Percentiles rank a stretch among this genome's conserved stretches.
Evolutionary conservation across 2,797 vertebrate genomes (phyloP).

Genomic region (Zalophus californianus): DNA sequence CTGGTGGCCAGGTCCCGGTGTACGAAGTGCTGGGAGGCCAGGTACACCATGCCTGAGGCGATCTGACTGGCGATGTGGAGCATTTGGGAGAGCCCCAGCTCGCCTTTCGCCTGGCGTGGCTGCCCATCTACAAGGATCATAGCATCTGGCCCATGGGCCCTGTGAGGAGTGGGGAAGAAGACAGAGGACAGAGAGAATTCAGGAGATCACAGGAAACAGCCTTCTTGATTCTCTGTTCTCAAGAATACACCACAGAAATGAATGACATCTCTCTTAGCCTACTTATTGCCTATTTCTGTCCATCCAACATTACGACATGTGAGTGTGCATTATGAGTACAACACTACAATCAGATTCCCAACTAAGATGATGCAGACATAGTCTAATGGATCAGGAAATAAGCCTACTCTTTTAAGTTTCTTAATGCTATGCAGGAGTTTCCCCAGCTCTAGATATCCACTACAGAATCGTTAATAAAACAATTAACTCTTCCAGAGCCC

Average conservation of each 20-base stretch:
- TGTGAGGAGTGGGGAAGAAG: conserved; percentile 75
- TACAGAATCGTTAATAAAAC: neutral
- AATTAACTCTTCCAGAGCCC: neutral
- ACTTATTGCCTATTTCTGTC: neutral
- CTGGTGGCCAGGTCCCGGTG: conserved; percentile 99
- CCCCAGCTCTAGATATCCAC: neutral
- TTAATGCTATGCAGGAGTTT: neutral
- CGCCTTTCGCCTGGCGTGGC: conserved; percentile 96
- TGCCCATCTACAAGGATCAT: conserved; percentile 98
- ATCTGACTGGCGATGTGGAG: conserved; percentile 98
- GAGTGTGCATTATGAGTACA: neutral
- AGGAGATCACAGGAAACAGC: conserved; percentile 47
- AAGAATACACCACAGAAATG: neutral
- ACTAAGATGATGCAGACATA: neutral
- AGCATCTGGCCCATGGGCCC: conserved; percentile 98
- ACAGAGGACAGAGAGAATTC: conserved; percentile 53
- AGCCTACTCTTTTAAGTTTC: neutral
- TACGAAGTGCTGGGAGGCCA: conserved; percentile 98
- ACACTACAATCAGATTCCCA: neutral
- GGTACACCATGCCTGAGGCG: conserved; percentile 98
- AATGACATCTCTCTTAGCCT: neutral
- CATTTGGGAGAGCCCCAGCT: conserved; percentile 98
- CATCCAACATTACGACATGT: neutral
- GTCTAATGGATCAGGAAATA: neutral
- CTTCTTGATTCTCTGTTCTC: neutral